Evolutionary conservation across 64 coral and sea anemone genomes (phyloP), one percentile per base, ranked within the genome.

Genomic region (Stylophora pistillata): DNA sequence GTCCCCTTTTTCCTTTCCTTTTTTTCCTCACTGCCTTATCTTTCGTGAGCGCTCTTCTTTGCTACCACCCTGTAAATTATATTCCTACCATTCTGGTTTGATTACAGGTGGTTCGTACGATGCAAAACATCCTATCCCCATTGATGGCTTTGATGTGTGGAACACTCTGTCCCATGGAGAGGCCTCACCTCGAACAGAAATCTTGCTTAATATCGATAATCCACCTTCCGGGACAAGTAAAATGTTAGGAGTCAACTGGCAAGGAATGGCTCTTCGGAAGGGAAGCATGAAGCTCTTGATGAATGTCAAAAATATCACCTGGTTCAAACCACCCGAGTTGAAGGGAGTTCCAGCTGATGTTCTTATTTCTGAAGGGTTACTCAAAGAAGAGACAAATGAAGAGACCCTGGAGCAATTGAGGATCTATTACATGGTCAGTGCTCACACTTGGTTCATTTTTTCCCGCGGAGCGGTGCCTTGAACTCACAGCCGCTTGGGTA

Each of bases 71-170:
- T 60, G 11, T 27, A 18, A 47, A 47, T 47, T 4, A 47, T 47
- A 27, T 54, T 47, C 37, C 7, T 47, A 47, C 7, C 37, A 47
- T 47, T 47, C 37, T 14, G 23, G 12, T 68, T 58, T 10, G n/a
- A 20, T 30, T 23, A 23, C 15, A 90, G 88, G 88, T n/a, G 69
- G 78, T 47, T 37, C 29, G 10, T 81, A 30, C 73, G 71, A 89
- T 56, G 53, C 81, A 11, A 73, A 79, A 69, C 58, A 80, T 47
- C 88, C 88, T 32, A 82, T 55, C 20, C 91, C 87, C 9, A 20
- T 97, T 61, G 95, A 97, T 71, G 95, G 95, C 26, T 79, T 90
- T 68, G 74, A 93, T 55, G 73, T 93, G 30, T 97, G 95, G 95
- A 77, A 87, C 3, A 93, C 91, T 29, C 87, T 97, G 75, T 78